A percentile compares a stretch with the other conserved stretches of the same genome.
Evolutionary conservation across 2,797 vertebrate species (phyloP).

Genomic region (Siniperca scherzeri): DNA sequence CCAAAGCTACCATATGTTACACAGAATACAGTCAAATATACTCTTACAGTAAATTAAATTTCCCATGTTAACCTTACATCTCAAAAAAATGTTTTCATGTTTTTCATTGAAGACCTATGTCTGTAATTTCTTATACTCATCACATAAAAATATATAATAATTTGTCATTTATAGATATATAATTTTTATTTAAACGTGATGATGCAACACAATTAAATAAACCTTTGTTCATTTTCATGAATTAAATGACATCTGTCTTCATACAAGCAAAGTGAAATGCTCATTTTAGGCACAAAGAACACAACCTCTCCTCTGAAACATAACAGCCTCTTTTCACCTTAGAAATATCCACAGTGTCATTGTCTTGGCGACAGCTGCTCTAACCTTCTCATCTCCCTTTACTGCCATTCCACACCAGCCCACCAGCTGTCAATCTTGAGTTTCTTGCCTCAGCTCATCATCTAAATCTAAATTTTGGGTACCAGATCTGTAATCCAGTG

Average conservation of each 20-base stretch:
- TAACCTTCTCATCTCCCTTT: not conserved
- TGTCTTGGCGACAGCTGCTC: slow-evolving; percentile 28
- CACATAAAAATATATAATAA: not conserved
- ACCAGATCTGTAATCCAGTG: not conserved
- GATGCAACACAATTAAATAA: not conserved
- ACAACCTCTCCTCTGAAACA: slow-evolving; percentile 1
- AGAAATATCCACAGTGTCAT: slow-evolving; percentile 20
- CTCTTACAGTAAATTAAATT: not conserved
- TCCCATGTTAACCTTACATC: not conserved
- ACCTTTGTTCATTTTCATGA: not conserved
- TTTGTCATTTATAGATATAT: not conserved
- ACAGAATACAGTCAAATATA: not conserved
- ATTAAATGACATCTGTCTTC: not conserved
- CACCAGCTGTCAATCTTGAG: no score
- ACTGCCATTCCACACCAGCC: slow-evolving; percentile 3
- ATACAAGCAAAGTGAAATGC: not conserved
- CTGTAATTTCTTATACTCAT: not conserved
- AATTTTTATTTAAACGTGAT: not conserved
- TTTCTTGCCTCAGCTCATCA: not conserved
- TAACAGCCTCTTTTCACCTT: slow-evolving; percentile 7
- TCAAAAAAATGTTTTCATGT: not conserved
- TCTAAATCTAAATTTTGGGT: not conserved
- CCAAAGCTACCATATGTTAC: not conserved
- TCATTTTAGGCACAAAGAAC: not conserved
- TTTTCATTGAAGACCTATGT: not conserved